These are phyloP conservation scores for Peromyscus polionotus DNA, from an alignment of 2,113 vertebrate species.

Conservation along the genomic window DNA sequence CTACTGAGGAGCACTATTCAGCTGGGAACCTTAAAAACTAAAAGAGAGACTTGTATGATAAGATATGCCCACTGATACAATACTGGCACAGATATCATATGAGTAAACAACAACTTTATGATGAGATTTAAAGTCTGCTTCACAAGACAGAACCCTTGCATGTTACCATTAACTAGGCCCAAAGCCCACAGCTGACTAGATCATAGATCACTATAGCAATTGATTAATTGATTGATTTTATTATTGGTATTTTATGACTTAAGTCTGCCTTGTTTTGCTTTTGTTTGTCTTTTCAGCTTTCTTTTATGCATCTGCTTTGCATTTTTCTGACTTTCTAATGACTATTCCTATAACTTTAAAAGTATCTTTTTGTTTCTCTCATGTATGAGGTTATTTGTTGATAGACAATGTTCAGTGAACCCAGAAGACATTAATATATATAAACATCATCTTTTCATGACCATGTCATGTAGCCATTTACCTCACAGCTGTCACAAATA, in stretches of 20 bases:
- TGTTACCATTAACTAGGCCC: neutral
- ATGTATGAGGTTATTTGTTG: no score
- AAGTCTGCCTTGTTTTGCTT: neutral
- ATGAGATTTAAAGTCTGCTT: neutral
- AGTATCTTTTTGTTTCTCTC: no score
- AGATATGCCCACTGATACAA: neutral
- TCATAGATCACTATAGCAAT: neutral
- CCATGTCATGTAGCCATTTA: no score
- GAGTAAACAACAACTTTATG: neutral
- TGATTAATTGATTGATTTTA: neutral
- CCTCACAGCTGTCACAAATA: neutral
- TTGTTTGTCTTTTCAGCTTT: neutral
- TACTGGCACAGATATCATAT: neutral
- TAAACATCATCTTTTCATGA: no score
- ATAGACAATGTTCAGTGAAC: no score
- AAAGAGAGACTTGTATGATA: neutral
- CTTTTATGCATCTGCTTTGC: neutral
- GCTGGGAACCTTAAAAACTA: neutral
- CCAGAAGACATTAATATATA: no score
- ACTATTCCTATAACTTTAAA: neutral
- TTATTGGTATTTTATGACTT: neutral
- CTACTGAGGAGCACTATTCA: neutral
- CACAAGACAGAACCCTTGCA: neutral
- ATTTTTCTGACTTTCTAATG: neutral
- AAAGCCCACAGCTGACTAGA: neutral